Evolutionary conservation across 2,888 invertebrate genomes (phyloP).

Genomic region (Rhimphoctona megacephalus): DNA sequence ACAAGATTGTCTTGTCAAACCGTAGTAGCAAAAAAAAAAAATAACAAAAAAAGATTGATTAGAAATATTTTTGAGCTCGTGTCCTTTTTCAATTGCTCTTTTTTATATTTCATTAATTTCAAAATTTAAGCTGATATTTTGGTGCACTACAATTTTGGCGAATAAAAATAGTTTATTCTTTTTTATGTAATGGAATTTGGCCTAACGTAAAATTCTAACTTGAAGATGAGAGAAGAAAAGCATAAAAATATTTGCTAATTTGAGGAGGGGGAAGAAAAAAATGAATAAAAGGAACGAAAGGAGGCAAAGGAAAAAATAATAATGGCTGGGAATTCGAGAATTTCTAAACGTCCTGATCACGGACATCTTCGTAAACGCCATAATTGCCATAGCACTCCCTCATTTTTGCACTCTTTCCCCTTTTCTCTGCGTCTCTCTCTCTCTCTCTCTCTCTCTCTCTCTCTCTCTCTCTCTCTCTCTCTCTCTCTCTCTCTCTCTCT

Average conservation of each 20-base stretch:
- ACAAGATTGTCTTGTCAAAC: conserved; percentile 1
- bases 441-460: conserved; percentile 13
- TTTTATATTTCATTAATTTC: background rate
- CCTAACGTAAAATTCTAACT: background rate
- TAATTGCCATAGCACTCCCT: conserved; percentile 65
- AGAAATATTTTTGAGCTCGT: background rate
- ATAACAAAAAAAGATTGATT: background rate
- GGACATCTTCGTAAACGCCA: conserved; percentile 68
- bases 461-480: no score
- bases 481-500: background rate
- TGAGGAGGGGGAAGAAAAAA: conserved; percentile 5
- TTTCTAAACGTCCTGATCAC: conserved; percentile 62
- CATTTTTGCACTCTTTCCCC: conserved; percentile 31
- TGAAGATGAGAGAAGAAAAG: background rate
- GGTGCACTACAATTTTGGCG: background rate
- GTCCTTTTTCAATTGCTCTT: background rate
- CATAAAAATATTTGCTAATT: conserved; percentile 23
- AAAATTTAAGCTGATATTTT: background rate
- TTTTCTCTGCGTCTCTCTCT: conserved; percentile 23
- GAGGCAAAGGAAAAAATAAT: conserved; percentile 30
- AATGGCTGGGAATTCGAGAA: conserved; percentile 56
- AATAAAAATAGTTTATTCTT: background rate
- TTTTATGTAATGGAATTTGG: background rate
- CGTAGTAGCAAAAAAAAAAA: background rate
- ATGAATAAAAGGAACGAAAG: background rate